These are phyloP conservation scores for Scolopax bukidnonensis DNA, from an alignment of 2,797 vertebrate species.

Conservation along the genomic window DNA sequence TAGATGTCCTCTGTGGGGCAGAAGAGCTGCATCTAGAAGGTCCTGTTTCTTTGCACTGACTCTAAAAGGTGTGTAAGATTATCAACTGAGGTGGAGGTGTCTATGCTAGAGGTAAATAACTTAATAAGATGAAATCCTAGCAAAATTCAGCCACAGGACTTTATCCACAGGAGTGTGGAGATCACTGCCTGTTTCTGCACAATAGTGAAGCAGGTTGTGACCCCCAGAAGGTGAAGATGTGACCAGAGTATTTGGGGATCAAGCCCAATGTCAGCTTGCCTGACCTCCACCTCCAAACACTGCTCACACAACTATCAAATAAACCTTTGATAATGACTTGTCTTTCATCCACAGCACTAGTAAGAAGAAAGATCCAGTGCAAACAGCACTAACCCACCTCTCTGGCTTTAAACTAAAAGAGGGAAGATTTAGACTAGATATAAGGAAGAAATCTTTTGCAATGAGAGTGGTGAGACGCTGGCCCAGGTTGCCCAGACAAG, in stretches of 20 bases:
- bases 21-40: not conserved
- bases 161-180: not conserved
- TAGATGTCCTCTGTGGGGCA: not conserved
- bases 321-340: not conserved
- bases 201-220: not conserved
- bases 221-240: not conserved
- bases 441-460: not conserved
- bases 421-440: not conserved
- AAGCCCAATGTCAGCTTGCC: fast-evolving
- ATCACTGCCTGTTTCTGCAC: not conserved
- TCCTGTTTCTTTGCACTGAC: not conserved
- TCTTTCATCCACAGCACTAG: not conserved
- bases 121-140: not conserved
- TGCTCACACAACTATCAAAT: not conserved
- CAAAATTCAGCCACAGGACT: not conserved
- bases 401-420: not conserved
- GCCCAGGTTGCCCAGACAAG: not conserved
- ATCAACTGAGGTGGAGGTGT: not conserved
- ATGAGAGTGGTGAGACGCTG: not conserved
- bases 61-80: not conserved
- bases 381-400: not conserved
- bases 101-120: not conserved
- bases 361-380: not conserved
- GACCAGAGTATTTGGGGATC: not conserved
- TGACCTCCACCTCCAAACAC: not conserved